A percentile compares a stretch with the other conserved stretches of the same genome.
These are phyloP conservation scores for Synodontis membranacea DNA, from an alignment of 2,113 vertebrate species.

Conservation along the genomic window DNA sequence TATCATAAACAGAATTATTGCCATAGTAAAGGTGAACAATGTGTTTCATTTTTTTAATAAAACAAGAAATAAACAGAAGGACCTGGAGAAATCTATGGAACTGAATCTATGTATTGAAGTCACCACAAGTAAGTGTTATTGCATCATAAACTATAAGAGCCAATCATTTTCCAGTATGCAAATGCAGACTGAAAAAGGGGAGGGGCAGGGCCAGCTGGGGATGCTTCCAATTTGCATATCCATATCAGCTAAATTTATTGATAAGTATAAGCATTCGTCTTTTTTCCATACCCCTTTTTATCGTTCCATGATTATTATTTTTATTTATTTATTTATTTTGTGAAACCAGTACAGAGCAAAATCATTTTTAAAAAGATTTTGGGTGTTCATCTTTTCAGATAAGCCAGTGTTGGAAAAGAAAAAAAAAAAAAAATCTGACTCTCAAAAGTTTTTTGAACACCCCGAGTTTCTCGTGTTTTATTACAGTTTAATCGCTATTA, in stretches of 20 bases:
- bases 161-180: slow-evolving; percentile 1
- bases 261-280: background rate
- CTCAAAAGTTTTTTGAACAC: background rate
- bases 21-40: background rate
- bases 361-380: background rate
- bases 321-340: background rate
- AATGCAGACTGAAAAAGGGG: background rate
- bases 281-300: background rate
- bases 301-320: background rate
- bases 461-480: background rate
- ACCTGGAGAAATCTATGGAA: background rate
- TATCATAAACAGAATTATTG: background rate
- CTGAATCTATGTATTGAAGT: background rate
- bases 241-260: background rate
- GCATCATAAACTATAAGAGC: background rate
- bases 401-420: background rate
- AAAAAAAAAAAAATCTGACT: background rate
- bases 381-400: background rate
- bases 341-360: background rate
- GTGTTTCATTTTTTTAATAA: background rate
- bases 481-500: background rate
- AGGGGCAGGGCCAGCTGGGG: background rate
- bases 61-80: no score
- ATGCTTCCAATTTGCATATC: background rate
- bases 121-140: background rate